Base-by-base conservation (phyloP, 2,888 invertebrate genomes). In the Volucella inanis region DNA sequence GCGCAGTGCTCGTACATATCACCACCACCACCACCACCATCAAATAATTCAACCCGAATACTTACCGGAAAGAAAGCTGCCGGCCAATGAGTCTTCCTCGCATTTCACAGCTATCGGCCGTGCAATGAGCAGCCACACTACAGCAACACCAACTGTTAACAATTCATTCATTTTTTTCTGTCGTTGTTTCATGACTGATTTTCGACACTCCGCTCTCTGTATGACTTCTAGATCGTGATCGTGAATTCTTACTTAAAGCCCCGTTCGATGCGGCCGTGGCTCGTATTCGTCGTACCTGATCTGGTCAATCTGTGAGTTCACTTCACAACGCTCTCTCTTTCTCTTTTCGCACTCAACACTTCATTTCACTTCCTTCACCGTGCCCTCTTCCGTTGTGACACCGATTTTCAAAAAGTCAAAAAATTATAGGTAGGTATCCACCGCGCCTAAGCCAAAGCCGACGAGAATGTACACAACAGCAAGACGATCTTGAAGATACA, bases 1-100 rank as follows among this genome's bases (percentile, higher is more conserved):
- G 41, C 11, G 6, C 57, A 72, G 43, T 82, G 74, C 67, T 72
- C 71, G 71, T 57, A 2, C 41, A 15, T n/a, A 31, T 11, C 47
- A 4, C 45, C 11, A 47, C 61, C 67, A 70, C 43, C 43, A 71
- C 52, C 79, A 79, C 64, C 54, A 31, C 6, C 6, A 31, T 31
- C 31, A 31, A 6, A 31, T 31, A 6, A 50, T 18, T 65, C 71
- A 84, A 84, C 71, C 78, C 54, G 62, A 62, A 75, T 84, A 84
- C 92, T 93, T 93, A 96, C 96, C 96, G 92, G 96, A 96, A 74
- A 97, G 93, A 91, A 97, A 96, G 90, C 96, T 96, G 89, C 96
- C 95, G 85, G 96, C 96, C 90, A 97, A 93, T 64, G 96, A 96
- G 88, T 96, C 97, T 90, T 96, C 96, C 92, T 95, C 90, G 12